Evolutionary conservation across 2,797 vertebrate genomes (phyloP).

Genomic region (Gymnothorax reevesii): DNA sequence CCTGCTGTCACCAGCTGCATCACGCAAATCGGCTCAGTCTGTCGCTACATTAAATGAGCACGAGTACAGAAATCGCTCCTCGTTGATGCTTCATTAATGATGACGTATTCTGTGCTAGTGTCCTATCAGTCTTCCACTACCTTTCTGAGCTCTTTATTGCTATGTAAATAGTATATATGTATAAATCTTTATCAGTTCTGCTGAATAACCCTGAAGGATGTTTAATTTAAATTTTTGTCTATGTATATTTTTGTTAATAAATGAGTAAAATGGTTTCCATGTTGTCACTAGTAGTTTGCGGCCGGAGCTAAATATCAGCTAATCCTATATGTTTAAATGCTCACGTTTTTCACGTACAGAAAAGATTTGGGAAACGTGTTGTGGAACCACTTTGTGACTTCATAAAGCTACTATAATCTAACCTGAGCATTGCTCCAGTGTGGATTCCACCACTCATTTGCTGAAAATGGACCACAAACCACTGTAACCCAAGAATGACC

Average conservation of each 20-base stretch:
- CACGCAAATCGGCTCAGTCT: constrained; percentile 78
- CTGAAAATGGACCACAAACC: not conserved
- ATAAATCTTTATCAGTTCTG: not conserved
- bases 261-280: not conserved
- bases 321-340: not conserved
- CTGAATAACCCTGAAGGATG: too few relatives aligned
- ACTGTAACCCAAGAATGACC: not conserved
- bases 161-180: not conserved
- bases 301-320: not conserved
- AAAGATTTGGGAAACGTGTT: too few relatives aligned
- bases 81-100: not conserved
- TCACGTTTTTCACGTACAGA: too few relatives aligned
- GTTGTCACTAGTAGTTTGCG: not conserved
- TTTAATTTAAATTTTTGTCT: not conserved
- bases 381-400: too few relatives aligned
- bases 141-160: not conserved
- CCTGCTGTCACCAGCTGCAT: constrained; percentile 76
- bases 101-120: not conserved
- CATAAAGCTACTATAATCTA: too few relatives aligned
- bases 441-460: too few relatives aligned
- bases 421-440: too few relatives aligned
- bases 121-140: not conserved
- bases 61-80: constrained; percentile 22
- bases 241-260: constrained; percentile 9
- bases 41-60: constrained; percentile 54